phyloP scores from a whole-genome alignment of 2,113 vertebrate species.

The Periophthalmus modestus region DNA sequence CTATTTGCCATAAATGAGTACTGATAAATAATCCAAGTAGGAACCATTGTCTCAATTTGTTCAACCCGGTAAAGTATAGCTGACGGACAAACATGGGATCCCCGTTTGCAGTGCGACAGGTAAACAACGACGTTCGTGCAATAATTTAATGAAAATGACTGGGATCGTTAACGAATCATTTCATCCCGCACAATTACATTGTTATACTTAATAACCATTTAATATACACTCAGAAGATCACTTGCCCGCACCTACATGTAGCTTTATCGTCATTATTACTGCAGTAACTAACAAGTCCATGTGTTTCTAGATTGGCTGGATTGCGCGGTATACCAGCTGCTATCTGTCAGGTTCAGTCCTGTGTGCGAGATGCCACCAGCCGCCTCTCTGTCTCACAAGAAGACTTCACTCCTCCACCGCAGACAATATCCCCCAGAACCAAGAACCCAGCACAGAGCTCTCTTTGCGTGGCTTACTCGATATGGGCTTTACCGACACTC shows the following conservation, averaged over 20 bases:
- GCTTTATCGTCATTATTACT: background rate
- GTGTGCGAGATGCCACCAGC: background rate
- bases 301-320: constrained; percentile 53
- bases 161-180: background rate
- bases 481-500: constrained; percentile 81
- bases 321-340: constrained; percentile 23
- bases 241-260: background rate
- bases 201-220: background rate
- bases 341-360: constrained; percentile 4
- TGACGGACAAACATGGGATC: constrained; percentile 61
- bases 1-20: too few relatives aligned
- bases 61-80: constrained; percentile 33
- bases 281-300: background rate
- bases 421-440: background rate
- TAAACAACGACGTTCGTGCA: constrained; percentile 17
- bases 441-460: constrained; percentile 15
- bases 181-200: background rate
- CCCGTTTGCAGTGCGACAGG: constrained; percentile 28
- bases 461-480: constrained; percentile 56
- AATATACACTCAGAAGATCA: background rate
- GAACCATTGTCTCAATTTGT: background rate
- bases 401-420: constrained; percentile 41
- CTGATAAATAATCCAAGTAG: background rate
- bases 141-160: background rate
- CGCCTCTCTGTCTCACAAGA: background rate